Base-by-base conservation (phyloP, 1,140 invertebrate genomes). In the Eumeta japonica region DNA sequence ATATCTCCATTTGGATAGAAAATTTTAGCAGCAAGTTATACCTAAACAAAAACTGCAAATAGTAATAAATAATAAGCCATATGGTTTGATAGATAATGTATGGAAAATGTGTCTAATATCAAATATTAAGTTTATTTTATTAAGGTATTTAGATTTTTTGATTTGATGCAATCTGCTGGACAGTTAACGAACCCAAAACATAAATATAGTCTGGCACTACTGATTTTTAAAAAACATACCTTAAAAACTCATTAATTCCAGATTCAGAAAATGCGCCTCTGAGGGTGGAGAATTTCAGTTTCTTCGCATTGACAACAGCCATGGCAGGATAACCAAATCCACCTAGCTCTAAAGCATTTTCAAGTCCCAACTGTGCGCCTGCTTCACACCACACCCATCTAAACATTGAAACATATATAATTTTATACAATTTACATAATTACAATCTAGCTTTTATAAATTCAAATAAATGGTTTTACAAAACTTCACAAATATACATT, bases 361-460 rank as follows among this genome's bases (percentile, higher is more conserved):
- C 97, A 5, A 99, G 56, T 1, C 86, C 81, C 0, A 78, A 62
- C 72, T 99, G 95, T 10, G 86, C 77, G 16, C 85, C 86, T 30
- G 92, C 95, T 73, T 98, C 95, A 2, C 89, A 64, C 97, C 97
- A 98, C 3, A 94, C 73, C 94, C 95, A 99, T 45, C 89, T 92
- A 58, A 16, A 76, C 54, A 38, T 50, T 50, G 33, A 41, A 28
- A 10, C 9, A 30, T 14, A 14, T 11, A 12, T 10, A 24, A 24
- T 7, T n/a, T 7, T 7, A 24, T 7, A 24, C n/a, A 24, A 24
- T 7, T 24, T 24, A 24, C n/a, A 24, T 24, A n/a, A 24, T 7
- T 24, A n/a, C 20, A 24, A 7, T 7, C 7, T 24, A n/a, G n/a
- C 7, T 24, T 7, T 7, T n/a, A n/a, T n/a, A 24, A 7, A 24